phyloP scores from a whole-genome alignment of 2,888 invertebrate genomes.

The Lasioglossum zephyrum region DNA sequence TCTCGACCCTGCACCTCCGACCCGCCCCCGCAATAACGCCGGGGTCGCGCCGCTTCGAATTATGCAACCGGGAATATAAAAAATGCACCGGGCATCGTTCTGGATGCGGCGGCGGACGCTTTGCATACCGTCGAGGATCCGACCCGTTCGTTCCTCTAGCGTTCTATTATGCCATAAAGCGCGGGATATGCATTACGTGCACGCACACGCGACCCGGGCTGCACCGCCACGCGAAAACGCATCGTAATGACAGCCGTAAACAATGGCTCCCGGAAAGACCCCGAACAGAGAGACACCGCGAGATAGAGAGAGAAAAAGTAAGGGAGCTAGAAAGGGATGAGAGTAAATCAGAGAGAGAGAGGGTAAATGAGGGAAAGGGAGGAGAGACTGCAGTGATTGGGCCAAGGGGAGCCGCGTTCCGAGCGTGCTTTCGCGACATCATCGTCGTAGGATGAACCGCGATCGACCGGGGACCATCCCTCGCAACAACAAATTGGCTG shows the following conservation, averaged over 20 bases:
- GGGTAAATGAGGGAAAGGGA: not conserved
- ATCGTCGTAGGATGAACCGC: not conserved
- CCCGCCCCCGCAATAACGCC: conserved; percentile 51
- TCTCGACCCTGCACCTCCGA: conserved; percentile 1
- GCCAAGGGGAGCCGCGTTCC: conserved; percentile 21
- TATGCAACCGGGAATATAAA: conserved; percentile 48
- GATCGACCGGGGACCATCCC: not conserved
- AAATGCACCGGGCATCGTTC: conserved; percentile 41
- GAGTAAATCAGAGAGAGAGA: not conserved
- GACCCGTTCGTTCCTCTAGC: conserved; percentile 58
- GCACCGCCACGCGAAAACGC: conserved; percentile 31
- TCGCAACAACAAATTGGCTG: not conserved
- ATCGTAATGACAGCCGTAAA: conserved; percentile 54
- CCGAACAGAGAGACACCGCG: not conserved
- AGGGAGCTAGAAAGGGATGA: not conserved
- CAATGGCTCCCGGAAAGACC: conserved; percentile 45
- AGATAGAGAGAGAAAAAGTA: not conserved
- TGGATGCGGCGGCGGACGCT: conserved; percentile 42
- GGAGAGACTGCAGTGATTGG: conserved; percentile 37
- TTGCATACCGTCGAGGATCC: conserved; percentile 66
- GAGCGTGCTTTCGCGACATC: not conserved
- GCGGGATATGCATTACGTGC: conserved; percentile 54
- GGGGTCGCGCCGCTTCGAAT: conserved; percentile 51
- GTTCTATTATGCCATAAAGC: conserved; percentile 67
- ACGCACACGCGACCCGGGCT: conserved; percentile 47